Evolutionary conservation across 2,113 vertebrate genomes (phyloP).

Genomic region (Heliornis fulica): DNA sequence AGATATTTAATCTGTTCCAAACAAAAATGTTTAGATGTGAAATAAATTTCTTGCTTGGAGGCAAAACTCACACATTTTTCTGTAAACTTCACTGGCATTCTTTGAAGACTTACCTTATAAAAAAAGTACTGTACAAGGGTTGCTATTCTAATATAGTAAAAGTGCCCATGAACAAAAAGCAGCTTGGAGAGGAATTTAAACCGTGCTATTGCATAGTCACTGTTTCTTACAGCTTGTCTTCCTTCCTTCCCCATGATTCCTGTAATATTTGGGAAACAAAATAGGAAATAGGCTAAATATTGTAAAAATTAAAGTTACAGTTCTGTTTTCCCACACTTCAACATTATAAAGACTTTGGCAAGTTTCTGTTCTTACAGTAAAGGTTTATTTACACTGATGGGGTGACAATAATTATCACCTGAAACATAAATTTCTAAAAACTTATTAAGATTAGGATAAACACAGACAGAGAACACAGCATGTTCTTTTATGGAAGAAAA

Average conservation of each 20-base stretch:
- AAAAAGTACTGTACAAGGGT: slow-evolving; percentile 99
- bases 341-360: neutral
- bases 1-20: neutral
- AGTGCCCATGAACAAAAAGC: slow-evolving; percentile 97
- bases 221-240: slow-evolving; percentile 97
- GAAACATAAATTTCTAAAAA: neutral
- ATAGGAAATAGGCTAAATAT: neutral
- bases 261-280: slow-evolving; percentile 63
- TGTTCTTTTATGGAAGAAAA: neutral
- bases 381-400: neutral
- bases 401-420: neutral
- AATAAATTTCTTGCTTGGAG: neutral
- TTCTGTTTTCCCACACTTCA: neutral
- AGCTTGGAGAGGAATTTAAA: slow-evolving; percentile 97
- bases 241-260: slow-evolving; percentile 99
- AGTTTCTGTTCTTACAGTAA: neutral
- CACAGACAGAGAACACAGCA: neutral
- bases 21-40: neutral
- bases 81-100: neutral
- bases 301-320: neutral
- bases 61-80: neutral
- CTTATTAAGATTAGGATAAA: neutral
- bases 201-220: slow-evolving; percentile 99
- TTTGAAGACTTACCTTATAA: slow-evolving; percentile 88
- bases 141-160: slow-evolving; percentile 99